Evolutionary conservation across 1,140 invertebrate species (phyloP).

Genomic region (Lepidurus apus): DNA sequence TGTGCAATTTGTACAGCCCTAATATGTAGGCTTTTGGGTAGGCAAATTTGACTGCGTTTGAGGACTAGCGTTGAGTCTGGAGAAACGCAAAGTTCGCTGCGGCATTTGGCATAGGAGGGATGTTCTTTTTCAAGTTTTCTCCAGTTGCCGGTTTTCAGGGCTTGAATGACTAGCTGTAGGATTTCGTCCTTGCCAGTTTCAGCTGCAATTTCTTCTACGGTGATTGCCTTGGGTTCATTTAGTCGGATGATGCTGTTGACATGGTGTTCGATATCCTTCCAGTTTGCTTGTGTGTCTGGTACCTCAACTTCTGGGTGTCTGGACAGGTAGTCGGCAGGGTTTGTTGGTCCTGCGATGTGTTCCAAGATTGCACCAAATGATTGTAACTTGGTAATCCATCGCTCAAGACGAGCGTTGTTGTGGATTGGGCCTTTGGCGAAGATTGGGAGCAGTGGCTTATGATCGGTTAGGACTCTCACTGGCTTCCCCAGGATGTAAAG

Average conservation of each 20-base stretch:
- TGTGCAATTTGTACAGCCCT: no score
- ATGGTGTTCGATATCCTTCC: slow-evolving; percentile 8
- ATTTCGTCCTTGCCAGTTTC: not conserved
- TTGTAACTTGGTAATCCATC: not conserved
- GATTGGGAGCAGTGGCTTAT: no score
- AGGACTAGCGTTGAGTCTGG: no score
- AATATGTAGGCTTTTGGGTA: no score
- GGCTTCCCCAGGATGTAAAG: no score
- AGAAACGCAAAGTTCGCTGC: no score
- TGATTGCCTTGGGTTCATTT: not conserved
- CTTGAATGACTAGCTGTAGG: slow-evolving; percentile 15
- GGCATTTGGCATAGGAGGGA: not conserved
- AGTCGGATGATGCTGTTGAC: slow-evolving; percentile 23
- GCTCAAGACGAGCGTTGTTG: slow-evolving; percentile 10
- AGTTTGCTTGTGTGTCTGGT: not conserved
- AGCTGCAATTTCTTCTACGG: not conserved
- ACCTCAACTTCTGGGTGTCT: not conserved
- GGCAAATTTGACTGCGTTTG: no score
- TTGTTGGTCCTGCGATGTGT: slow-evolving; percentile 23
- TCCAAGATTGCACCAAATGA: not conserved
- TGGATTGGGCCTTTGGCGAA: not conserved
- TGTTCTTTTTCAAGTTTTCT: not conserved
- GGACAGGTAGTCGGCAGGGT: slow-evolving; percentile 29
- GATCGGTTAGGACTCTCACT: no score
- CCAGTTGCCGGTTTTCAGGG: slow-evolving; percentile 28